phyloP scores from a whole-genome alignment of 2,113 vertebrate genomes.

The Chaenogobius annularis region DNA sequence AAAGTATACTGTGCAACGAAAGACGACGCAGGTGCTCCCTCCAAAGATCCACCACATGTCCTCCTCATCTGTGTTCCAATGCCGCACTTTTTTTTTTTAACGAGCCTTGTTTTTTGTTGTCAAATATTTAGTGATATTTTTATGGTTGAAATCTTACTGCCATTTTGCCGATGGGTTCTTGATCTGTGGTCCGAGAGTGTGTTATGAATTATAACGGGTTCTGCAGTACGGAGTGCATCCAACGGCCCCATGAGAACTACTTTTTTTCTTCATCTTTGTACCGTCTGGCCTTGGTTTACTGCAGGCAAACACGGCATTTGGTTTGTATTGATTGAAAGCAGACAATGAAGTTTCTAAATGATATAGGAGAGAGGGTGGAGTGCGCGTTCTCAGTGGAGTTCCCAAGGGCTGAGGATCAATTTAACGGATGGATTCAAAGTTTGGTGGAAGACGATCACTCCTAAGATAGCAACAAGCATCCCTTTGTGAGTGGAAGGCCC shows the following conservation, averaged over 20 bases:
- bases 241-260: slow-evolving; percentile 11
- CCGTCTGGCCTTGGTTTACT: slow-evolving; percentile 42
- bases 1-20: slow-evolving; percentile 30
- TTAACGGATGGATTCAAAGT: slow-evolving; percentile 17
- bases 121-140: slow-evolving; percentile 13
- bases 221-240: slow-evolving; percentile 34
- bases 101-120: slow-evolving; percentile 46
- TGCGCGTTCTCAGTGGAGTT: slow-evolving; percentile 4
- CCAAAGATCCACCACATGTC: slow-evolving; percentile 30
- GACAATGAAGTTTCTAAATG: slow-evolving; percentile 5
- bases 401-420: slow-evolving; percentile 28
- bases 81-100: slow-evolving; percentile 38
- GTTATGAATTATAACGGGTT: slow-evolving; percentile 46
- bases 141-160: slow-evolving; percentile 25
- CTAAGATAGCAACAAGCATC: slow-evolving; percentile 31
- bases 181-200: slow-evolving; percentile 24
- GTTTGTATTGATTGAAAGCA: slow-evolving; percentile 32
- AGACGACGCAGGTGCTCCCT: slow-evolving; percentile 30
- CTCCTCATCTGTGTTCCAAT: slow-evolving; percentile 19
- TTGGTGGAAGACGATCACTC: slow-evolving; percentile 25
- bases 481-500: slow-evolving; percentile 13
- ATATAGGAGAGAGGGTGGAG: slow-evolving; percentile 17
- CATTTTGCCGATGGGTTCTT: slow-evolving; percentile 34
- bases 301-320: slow-evolving; percentile 31
- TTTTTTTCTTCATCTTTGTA: slow-evolving; percentile 26